A percentile compares a stretch with the other conserved stretches of the same genome.
Conservation (phyloP, 2,797 vertebrate species). For the Acomys russatus region DNA sequence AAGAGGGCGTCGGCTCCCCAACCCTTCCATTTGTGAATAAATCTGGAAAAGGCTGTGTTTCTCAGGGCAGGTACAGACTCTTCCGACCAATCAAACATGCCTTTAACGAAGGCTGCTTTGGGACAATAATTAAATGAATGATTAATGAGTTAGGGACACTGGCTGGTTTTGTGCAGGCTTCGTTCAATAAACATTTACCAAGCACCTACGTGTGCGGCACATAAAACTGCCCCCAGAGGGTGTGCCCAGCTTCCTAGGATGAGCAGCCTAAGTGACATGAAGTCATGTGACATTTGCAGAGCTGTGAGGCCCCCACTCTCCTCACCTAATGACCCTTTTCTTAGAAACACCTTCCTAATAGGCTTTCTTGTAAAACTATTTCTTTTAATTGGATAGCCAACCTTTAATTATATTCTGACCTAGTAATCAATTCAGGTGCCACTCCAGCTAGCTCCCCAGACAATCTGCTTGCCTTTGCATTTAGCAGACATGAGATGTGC, state of each 20-base stretch:
- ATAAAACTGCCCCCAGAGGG: not conserved
- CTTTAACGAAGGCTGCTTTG: not conserved
- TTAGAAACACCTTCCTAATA: not conserved
- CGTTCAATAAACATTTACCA: not conserved
- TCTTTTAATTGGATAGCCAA: not conserved
- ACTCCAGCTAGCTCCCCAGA: not conserved
- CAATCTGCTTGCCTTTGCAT: not conserved
- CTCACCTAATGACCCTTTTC: not conserved
- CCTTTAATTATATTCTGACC: conserved; percentile 10
- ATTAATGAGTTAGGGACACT: not conserved
- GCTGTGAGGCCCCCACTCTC: rapidly evolving
- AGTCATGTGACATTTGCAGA: too few relatives aligned
- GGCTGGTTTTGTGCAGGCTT: not conserved
- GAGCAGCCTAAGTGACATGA: rapidly evolving
- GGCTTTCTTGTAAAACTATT: not conserved
- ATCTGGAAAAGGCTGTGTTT: not conserved
- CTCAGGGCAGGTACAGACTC: not conserved
- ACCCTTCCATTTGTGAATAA: not conserved
- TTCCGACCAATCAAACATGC: not conserved
- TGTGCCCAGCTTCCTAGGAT: not conserved
- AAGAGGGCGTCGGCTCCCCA: not conserved
- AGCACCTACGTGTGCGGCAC: not conserved
- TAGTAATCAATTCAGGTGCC: not conserved
- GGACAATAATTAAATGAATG: not conserved
- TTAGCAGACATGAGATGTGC: not conserved